phyloP scores from a whole-genome alignment of 2,888 invertebrate species.

The Graphium colonna region DNA sequence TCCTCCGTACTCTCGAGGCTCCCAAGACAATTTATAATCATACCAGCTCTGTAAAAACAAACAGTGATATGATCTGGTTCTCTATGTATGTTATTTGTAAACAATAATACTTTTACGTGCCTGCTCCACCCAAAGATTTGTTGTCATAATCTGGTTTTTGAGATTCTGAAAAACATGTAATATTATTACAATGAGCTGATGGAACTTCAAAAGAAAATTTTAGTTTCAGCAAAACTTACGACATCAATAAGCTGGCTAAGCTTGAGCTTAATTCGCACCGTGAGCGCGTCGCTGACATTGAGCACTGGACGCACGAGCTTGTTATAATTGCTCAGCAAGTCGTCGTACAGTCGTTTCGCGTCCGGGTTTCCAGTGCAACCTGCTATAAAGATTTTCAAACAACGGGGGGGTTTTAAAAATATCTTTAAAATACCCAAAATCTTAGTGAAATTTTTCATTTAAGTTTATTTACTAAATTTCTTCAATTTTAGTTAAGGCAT shows the following conservation, averaged over 20 bases:
- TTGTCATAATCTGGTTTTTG: slow-evolving; percentile 96
- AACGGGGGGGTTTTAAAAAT: no score
- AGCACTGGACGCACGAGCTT: slow-evolving; percentile 97
- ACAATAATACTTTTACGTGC: slow-evolving; percentile 67
- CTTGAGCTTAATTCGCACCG: slow-evolving; percentile 97
- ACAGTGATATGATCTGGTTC: not conserved
- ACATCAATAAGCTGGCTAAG: slow-evolving; percentile 98
- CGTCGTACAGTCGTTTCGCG: slow-evolving; percentile 97
- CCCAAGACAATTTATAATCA: slow-evolving; percentile 97
- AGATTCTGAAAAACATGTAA: slow-evolving; percentile 86
- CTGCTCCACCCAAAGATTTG: slow-evolving; percentile 96
- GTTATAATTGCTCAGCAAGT: slow-evolving; percentile 96
- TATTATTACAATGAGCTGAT: not conserved
- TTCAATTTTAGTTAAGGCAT: no score
- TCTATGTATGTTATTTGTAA: no score
- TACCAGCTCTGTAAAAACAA: slow-evolving; percentile 79
- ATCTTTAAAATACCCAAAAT: no score
- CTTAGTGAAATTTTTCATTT: no score
- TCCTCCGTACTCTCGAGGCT: slow-evolving; percentile 96
- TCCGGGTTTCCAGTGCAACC: slow-evolving; percentile 96
- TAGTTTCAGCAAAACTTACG: slow-evolving; percentile 81
- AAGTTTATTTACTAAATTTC: no score
- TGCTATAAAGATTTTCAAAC: no score
- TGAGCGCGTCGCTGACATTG: slow-evolving; percentile 95
- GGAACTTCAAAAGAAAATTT: not conserved